Evolutionary conservation across 2,888 invertebrate genomes (phyloP).

Genomic region (Ischnura elegans): DNA sequence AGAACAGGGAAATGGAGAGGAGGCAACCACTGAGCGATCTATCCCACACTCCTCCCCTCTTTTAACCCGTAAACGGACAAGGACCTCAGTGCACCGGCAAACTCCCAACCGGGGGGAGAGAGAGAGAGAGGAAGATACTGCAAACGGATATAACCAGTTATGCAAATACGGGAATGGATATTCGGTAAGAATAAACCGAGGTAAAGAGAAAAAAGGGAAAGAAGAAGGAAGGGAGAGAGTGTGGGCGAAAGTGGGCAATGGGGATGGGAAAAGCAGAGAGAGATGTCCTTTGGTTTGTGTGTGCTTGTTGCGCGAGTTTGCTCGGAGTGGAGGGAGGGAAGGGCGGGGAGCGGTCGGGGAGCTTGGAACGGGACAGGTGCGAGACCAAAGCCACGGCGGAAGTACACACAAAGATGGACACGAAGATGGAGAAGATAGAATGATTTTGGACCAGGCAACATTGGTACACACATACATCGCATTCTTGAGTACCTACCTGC

Average conservation of each 20-base stretch:
- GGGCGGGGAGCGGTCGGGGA: background rate
- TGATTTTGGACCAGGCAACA: no score
- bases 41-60: background rate
- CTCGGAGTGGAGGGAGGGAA: background rate
- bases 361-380: background rate
- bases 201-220: background rate
- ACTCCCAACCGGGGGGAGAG: background rate
- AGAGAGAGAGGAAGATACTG: slow-evolving; percentile 4
- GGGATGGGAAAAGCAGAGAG: background rate
- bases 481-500: no score
- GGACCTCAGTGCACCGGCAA: slow-evolving; percentile 48
- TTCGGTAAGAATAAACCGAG: slow-evolving; percentile 60
- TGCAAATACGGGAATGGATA: slow-evolving; percentile 60
- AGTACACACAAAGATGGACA: background rate
- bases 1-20: background rate
- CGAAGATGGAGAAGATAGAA: no score
- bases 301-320: background rate
- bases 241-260: no score
- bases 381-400: background rate
- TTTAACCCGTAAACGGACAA: slow-evolving; percentile 42
- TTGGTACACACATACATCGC: no score
- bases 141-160: slow-evolving; percentile 54
- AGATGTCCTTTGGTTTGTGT: background rate
- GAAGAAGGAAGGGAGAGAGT: background rate
- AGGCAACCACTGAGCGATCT: background rate